Base-by-base conservation (phyloP, 1,140 invertebrate species). In the Lepidotrigona ventralis region DNA sequence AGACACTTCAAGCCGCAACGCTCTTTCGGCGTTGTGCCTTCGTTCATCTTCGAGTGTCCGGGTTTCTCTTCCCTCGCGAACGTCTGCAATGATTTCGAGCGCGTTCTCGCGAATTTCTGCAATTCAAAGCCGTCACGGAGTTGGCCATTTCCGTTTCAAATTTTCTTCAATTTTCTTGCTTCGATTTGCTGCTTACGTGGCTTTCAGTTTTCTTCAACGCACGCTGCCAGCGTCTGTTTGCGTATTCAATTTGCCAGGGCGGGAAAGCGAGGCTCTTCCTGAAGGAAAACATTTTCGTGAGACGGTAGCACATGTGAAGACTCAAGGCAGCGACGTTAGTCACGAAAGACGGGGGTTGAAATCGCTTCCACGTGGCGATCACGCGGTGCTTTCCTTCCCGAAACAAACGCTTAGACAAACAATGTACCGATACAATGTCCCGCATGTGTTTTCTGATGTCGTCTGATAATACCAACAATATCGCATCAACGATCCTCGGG, bases 341-440 rank as follows among this genome's bases (percentile, higher is more conserved):
- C n/a, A 23, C 58, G 33, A 77, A 53, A 78, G 69, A 87, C 46
- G 58, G 23, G 21, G 63, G 68, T 12, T 15, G 54, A 77, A 86
- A 87, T 86, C 56, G 46, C 19, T 78, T 60, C 60, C 72, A 87
- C 73, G 81, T 79, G 77, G 60, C 58, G 77, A 66, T 84, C 70
- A 77, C 54, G 70, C 64, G 66, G 4, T 53, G 6, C 56, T n/a
- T 58, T 63, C 53, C 56, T 54, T 1, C 84, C 26, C 68, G 75
- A 78, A 70, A 83, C 63, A 33, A 66, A 79, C 56, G 74, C 78
- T 81, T 81, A 51, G 29, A 56, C 58, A 58, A 58, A n/a, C 33
- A 17, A 33, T 33, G 54, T 64, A 54, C 29, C 51, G 82, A 68
- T 64, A 66, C 56, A 3, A 51, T 23, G 70, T 56, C 29, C 26